phyloP scores from a whole-genome alignment of 1,140 invertebrate genomes.

The Tetraneura akinire region DNA sequence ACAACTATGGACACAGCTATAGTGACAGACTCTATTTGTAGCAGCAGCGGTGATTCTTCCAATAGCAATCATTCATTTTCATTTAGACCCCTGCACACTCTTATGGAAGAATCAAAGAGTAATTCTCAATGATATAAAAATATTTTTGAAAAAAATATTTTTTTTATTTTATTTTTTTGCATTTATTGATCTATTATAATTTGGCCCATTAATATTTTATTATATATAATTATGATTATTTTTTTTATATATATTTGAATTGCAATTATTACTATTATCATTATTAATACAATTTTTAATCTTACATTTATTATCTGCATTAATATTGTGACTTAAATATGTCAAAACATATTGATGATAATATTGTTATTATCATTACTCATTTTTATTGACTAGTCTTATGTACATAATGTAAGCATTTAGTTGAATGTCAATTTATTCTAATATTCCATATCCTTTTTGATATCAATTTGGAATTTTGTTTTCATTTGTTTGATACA shows the following conservation, averaged over 20 bases:
- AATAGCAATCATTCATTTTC: conserved; percentile 47
- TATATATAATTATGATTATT: not conserved
- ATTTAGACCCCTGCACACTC: conserved; percentile 29
- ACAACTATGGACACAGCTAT: conserved; percentile 37
- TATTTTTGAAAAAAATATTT: not conserved
- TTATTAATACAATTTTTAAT: conserved; percentile 15
- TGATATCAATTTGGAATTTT: not conserved
- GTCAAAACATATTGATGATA: not conserved
- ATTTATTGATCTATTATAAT: conserved; percentile 26
- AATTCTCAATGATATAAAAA: conserved; percentile 32
- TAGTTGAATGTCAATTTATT: conserved; percentile 7
- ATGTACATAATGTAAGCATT: conserved; percentile 25
- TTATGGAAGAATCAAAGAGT: conserved; percentile 45
- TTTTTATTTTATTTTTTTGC: not conserved
- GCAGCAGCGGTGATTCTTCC: conserved; percentile 43
- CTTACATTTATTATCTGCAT: not conserved
- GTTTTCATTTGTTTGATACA: conserved; percentile 1
- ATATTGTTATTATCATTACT: conserved; percentile 16
- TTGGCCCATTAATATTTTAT: not conserved
- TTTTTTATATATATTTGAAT: not conserved
- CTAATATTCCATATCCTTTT: not conserved
- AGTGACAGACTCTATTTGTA: conserved; percentile 44
- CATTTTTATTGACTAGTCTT: conserved; percentile 28
- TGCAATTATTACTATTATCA: not conserved
- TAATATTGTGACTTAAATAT: conserved; percentile 2